Evolutionary conservation across 2,888 invertebrate genomes (phyloP).

Genomic region (Pseudanteris insignis): DNA sequence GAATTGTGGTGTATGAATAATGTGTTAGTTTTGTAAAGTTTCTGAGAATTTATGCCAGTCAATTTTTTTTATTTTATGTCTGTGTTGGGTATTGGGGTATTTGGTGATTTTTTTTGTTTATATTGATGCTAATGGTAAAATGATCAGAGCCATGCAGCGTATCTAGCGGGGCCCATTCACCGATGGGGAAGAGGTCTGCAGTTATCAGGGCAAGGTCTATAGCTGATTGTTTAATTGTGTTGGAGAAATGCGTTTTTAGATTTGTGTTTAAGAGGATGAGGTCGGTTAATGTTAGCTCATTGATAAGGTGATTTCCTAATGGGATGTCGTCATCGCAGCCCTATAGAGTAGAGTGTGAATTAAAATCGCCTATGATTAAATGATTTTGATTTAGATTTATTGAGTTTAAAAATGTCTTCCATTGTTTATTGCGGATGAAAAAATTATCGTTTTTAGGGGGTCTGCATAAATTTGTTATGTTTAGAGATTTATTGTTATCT

Average conservation of each 20-base stretch:
- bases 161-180: background rate
- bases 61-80: no score
- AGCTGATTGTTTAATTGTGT: background rate
- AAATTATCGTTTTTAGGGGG: background rate
- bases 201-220: background rate
- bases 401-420: background rate
- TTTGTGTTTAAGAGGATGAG: background rate
- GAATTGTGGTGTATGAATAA: no score
- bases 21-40: no score
- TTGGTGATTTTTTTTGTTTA: no score
- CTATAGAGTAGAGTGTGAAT: conserved; percentile 2
- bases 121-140: background rate
- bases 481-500: background rate
- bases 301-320: background rate
- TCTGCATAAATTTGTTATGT: conserved; percentile 10
- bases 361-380: conserved; percentile 2
- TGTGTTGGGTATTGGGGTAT: no score
- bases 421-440: conserved; percentile 2
- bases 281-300: background rate
- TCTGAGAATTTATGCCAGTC: no score
- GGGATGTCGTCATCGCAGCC: background rate
- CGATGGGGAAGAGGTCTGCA: background rate
- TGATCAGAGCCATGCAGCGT: background rate
- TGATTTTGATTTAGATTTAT: background rate
- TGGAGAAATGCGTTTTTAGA: background rate